Conservation (phyloP, 2,888 invertebrate species). For the Imbricaverruca yamaguchii region DNA sequence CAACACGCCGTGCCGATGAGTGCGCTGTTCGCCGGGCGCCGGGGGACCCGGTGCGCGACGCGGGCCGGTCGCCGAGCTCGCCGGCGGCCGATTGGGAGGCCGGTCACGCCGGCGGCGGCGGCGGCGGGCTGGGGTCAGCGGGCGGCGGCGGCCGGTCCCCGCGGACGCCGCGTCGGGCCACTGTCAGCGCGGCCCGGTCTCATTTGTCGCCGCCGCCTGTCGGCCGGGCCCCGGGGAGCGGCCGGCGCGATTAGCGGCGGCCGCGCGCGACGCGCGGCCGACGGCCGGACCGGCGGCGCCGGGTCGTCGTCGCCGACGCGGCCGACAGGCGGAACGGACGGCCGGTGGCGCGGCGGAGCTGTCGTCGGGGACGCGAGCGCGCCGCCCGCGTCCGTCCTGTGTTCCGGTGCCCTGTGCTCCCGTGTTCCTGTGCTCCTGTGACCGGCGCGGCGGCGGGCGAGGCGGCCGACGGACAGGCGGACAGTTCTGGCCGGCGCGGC, state of each 20-base stretch:
- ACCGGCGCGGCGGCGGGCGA: no score
- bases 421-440: no score
- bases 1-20: background rate
- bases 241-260: slow-evolving; percentile 1
- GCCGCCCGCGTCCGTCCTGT: no score
- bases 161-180: background rate
- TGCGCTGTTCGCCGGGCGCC: background rate
- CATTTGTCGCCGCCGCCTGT: background rate
- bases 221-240: background rate
- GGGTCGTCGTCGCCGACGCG: background rate
- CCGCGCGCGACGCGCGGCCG: background rate
- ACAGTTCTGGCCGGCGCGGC: background rate
- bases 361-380: background rate
- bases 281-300: background rate
- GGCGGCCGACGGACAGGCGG: background rate
- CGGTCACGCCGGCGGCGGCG: background rate
- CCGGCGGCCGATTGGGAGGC: background rate
- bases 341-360: background rate
- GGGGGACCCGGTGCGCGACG: background rate
- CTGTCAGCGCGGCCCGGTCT: background rate
- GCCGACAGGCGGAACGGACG: no score
- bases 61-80: background rate
- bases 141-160: background rate
- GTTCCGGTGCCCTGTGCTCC: no score
- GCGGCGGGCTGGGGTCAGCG: no score